A percentile compares a stretch with the other conserved stretches of the same genome.
Conservation (phyloP, 2,888 invertebrate genomes). For the Neuroscelio doddi region DNA sequence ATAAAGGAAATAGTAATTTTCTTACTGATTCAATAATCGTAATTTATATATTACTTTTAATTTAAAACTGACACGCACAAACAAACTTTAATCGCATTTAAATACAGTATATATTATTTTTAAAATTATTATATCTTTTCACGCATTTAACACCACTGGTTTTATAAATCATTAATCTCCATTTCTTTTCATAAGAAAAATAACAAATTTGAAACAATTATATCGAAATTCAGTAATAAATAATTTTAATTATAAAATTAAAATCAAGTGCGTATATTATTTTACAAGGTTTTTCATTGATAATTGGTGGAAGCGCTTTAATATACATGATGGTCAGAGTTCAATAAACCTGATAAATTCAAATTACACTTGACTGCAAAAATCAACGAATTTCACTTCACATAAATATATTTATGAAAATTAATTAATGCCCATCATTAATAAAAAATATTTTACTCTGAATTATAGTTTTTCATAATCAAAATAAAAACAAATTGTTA, state of each 20-base stretch:
- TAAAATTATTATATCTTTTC: conserved; percentile 40
- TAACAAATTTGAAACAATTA: too few species aligned
- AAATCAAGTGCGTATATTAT: too few species aligned
- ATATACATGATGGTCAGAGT: too few species aligned
- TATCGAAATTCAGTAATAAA: too few species aligned
- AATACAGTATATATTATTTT: conserved; percentile 32
- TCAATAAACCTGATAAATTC: too few species aligned
- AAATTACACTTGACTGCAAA: too few species aligned
- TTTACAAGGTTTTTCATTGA: too few species aligned
- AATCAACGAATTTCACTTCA: too few species aligned
- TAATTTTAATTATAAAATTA: too few species aligned
- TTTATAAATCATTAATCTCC: conserved; percentile 16
- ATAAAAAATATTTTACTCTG: conserved; percentile 5
- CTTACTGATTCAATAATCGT: conserved; percentile 36
- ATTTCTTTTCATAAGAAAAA: conserved; percentile 9
- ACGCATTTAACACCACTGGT: conserved; percentile 29
- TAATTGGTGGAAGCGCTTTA: too few species aligned
- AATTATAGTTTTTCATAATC: too few species aligned
- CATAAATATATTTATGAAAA: too few species aligned
- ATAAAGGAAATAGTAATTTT: conserved; percentile 40
- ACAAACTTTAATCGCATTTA: conserved; percentile 18
- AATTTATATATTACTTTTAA: conserved; percentile 41
- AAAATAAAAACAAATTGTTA: neutral
- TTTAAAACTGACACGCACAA: conserved; percentile 37
- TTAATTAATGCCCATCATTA: neutral